Evolutionary conservation across 2,888 invertebrate species (phyloP).

Genomic region (Apodemia zela): DNA sequence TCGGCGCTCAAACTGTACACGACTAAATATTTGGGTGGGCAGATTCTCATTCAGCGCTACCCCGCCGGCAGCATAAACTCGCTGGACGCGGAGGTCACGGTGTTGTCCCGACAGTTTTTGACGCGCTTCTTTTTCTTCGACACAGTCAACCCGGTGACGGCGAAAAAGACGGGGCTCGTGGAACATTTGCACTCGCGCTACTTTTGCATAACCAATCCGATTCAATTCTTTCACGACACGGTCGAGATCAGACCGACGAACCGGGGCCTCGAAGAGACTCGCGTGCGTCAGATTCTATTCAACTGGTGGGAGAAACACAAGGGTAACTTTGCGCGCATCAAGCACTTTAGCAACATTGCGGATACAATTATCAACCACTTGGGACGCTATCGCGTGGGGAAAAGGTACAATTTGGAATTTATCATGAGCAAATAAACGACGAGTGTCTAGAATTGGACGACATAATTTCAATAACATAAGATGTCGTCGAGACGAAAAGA

Average conservation of each 20-base stretch:
- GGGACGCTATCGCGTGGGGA: no score
- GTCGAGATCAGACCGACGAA: no score
- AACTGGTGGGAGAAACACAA: no score
- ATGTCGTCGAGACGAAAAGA: not conserved
- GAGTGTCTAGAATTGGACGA: no score
- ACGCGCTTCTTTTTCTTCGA: conserved; percentile 17
- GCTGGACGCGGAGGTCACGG: conserved; percentile 13
- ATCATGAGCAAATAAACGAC: not conserved
- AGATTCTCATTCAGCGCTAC: no score
- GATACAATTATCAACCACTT: no score
- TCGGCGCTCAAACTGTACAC: conserved; percentile 15
- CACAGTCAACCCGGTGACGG: not conserved
- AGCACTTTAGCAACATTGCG: no score
- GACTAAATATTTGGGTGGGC: no score
- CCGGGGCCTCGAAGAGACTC: no score
- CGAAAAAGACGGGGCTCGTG: conserved; percentile 15
- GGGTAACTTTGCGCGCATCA: no score
- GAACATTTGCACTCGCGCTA: conserved; percentile 16
- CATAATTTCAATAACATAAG: no score
- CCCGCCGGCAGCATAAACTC: conserved; percentile 7
- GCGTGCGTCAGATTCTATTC: no score
- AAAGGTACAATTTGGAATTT: conserved; percentile 9
- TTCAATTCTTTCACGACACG: conserved; percentile 10
- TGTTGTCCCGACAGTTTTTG: conserved; percentile 13
- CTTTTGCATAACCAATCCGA: conserved; percentile 15